phyloP scores from a whole-genome alignment of 2,888 invertebrate genomes.

The Eristalinus sepulchralis region DNA sequence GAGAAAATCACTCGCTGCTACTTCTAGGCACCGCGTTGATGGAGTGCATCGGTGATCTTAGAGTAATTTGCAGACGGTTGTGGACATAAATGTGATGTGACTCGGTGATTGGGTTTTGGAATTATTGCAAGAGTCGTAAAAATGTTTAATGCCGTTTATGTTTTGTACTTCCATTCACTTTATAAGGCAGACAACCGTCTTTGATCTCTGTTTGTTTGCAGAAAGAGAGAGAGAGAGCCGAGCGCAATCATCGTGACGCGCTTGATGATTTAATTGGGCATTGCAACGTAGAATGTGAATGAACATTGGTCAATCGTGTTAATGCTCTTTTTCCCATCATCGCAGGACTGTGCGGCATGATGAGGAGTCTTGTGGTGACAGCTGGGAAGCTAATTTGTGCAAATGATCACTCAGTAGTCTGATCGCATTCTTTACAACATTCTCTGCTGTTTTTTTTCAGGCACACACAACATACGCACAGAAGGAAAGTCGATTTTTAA shows the following conservation, averaged over 20 bases:
- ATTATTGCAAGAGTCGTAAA: not conserved
- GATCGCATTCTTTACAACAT: not conserved
- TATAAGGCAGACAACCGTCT: not conserved
- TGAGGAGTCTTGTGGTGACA: not conserved
- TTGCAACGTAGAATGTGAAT: not conserved
- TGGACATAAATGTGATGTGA: not conserved
- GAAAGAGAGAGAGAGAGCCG: not conserved
- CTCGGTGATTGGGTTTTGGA: not conserved
- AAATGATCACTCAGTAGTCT: not conserved
- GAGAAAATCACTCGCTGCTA: conserved; percentile 31
- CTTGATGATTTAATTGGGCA: not conserved
- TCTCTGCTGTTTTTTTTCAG: no score
- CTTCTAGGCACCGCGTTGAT: conserved; percentile 13
- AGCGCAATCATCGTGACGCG: not conserved
- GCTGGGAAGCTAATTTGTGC: not conserved
- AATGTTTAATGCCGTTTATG: not conserved
- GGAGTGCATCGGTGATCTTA: conserved; percentile 45
- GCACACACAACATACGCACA: no score
- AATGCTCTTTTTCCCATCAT: not conserved
- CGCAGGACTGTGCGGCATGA: no score
- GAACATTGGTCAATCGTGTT: not conserved
- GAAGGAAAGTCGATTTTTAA: no score
- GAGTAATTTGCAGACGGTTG: conserved; percentile 1
- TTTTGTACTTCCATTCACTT: not conserved
- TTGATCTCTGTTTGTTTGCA: not conserved